phyloP scores from a whole-genome alignment of 1,140 invertebrate species.

The Drosophila azteca region DNA sequence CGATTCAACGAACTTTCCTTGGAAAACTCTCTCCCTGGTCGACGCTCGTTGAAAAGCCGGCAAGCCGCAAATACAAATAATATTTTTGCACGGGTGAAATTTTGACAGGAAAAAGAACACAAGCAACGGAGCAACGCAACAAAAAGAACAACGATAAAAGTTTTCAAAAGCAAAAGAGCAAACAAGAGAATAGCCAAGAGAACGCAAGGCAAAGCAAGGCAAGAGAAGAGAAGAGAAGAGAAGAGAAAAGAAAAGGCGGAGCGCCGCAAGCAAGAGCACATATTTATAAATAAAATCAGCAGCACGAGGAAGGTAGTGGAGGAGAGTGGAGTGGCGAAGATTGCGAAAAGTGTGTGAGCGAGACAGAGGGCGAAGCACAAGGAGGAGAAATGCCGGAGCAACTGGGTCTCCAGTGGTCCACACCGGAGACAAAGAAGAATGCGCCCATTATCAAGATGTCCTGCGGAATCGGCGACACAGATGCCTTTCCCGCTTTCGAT shows the following conservation, averaged over 20 bases:
- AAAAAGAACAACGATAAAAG: conserved; percentile 45
- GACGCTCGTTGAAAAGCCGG: conserved; percentile 55
- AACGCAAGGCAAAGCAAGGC: conserved; percentile 2
- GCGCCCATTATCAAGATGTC: conserved; percentile 76
- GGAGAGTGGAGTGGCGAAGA: not conserved
- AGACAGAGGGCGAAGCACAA: too few relatives aligned
- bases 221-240: conserved; percentile 16
- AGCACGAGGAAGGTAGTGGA: conserved; percentile 23
- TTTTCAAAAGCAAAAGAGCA: conserved; percentile 29
- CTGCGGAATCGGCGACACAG: conserved; percentile 82
- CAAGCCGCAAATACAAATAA: conserved; percentile 48
- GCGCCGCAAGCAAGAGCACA: conserved; percentile 24
- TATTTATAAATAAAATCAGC: conserved; percentile 73
- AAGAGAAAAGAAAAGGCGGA: not conserved
- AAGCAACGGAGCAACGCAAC: conserved; percentile 14
- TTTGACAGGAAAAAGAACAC: conserved; percentile 65
- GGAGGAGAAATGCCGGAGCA: conserved; percentile 53
- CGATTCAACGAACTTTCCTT: not conserved
- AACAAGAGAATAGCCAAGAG: conserved; percentile 13
- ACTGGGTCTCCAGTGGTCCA: conserved; percentile 57
- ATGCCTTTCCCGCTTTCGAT: conserved; percentile 80
- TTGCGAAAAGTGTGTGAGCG: conserved; percentile 26
- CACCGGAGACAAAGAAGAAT: conserved; percentile 71
- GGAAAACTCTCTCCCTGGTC: conserved; percentile 1
- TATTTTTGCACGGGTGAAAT: conserved; percentile 57